Evolutionary conservation across 2,797 vertebrate species (phyloP), one percentile per base, ranked within the genome.

Genomic region (Notoglanidium macrostoma): DNA sequence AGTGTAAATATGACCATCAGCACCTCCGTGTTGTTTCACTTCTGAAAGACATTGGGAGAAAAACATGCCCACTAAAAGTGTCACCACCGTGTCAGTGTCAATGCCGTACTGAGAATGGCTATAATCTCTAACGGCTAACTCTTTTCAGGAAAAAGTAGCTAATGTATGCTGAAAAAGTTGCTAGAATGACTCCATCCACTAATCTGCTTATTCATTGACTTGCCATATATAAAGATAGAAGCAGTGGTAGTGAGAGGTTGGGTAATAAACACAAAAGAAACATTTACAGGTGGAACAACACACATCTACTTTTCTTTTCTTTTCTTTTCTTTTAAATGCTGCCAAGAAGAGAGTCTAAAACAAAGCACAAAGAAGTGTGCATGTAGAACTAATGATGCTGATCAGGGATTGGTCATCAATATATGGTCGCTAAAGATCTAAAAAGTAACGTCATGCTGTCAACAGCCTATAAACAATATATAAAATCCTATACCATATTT

Each of bases 1-100:
- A 55, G 79, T 29, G 70, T 55, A 76, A 83, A 83, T 83, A 83
- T 57, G 11, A 46, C n/a, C 57, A 76, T 65, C 68, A 61, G 70
- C 77, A 73, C 78, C 85, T 65, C 29, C n/a, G 11, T 14, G 23
- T 12, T 35, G 55, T 14, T 29, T 65, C 17, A 44, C 17, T 72
- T 59, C 7, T n/a, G n/a, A 51, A 21, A 51, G 6, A 63, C 55
- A 7, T 2, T 19, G 68, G 0, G 9, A 82, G 26, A 67, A 82
- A 82, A 51, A n/a, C 2, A 6, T n/a, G 57, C 23, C 26, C 14
- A n/a, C 35, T 63, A 63, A 82, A 59, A 40, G 40, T 19, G 15
- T 65, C 23, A 65, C 35, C 12, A 46, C 6, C 29, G n/a, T 17
- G 6, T n/a, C 35, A 61, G 35, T 44, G 23, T 9, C 4, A 2